These are phyloP conservation scores for Luidia sarsii DNA, from an alignment of 53 echinoderm and acorn worm genomes.

Conservation along the genomic window DNA sequence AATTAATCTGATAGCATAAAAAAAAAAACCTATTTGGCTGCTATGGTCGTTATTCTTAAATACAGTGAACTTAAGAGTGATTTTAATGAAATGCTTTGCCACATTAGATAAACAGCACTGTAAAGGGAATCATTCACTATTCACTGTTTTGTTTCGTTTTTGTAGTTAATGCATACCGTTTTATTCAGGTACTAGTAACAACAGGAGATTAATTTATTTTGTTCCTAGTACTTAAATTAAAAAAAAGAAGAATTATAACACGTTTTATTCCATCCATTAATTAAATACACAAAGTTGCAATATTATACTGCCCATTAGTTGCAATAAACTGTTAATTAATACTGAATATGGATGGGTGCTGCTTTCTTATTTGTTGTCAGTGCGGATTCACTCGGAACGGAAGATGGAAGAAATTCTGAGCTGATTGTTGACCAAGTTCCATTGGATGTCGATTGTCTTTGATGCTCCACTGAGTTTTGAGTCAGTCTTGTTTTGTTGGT, in stretches of 20 bases:
- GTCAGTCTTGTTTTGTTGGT: too few relatives aligned
- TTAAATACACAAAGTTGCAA: constrained; percentile 47
- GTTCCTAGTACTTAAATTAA: constrained; percentile 36
- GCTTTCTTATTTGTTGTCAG: too few relatives aligned
- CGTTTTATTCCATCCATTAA: constrained; percentile 53
- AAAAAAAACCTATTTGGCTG: too few relatives aligned
- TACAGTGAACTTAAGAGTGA: not conserved
- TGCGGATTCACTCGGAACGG: too few relatives aligned
- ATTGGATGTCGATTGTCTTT: too few relatives aligned
- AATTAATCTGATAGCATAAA: too few relatives aligned
- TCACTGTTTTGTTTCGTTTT: too few relatives aligned
- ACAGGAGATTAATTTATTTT: not conserved
- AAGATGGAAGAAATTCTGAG: too few relatives aligned
- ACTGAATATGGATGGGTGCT: constrained; percentile 1
- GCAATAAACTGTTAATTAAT: constrained; percentile 59
- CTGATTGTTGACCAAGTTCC: too few relatives aligned
- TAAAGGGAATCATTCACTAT: not conserved
- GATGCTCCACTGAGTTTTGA: too few relatives aligned
- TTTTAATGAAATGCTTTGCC: not conserved
- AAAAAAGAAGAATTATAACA: not conserved
- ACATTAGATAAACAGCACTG: not conserved
- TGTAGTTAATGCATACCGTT: too few relatives aligned
- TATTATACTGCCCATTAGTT: constrained; percentile 60
- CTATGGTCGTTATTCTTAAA: too few relatives aligned
- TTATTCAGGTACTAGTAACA: constrained; percentile 15